These are phyloP conservation scores for Morpho achilles DNA, from an alignment of 2,888 invertebrate genomes.

Conservation along the genomic window DNA sequence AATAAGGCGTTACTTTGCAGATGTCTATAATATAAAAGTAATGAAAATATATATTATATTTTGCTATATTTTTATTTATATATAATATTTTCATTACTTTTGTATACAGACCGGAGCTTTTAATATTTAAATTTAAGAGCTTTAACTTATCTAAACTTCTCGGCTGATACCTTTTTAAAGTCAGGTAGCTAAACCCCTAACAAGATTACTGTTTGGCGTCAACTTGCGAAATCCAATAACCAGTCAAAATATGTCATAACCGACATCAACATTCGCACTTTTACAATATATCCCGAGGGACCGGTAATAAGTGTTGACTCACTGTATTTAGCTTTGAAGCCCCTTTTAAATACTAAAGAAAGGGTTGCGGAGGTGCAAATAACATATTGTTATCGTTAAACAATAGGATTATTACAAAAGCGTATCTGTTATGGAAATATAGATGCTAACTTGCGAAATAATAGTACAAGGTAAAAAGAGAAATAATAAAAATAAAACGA, in stretches of 20 bases:
- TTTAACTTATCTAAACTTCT: no score
- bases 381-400: constrained; percentile 19
- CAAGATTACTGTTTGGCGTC: constrained; percentile 49
- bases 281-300: constrained; percentile 48
- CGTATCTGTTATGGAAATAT: no score
- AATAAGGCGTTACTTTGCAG: no score
- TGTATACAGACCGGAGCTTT: no score
- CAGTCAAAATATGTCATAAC: constrained; percentile 72
- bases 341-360: constrained; percentile 45
- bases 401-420: constrained; percentile 24
- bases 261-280: constrained; percentile 51
- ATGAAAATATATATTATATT: no score
- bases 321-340: constrained; percentile 43
- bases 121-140: no score
- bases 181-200: constrained; percentile 51
- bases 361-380: constrained; percentile 42
- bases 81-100: no score
- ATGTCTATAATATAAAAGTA: no score
- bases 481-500: no score
- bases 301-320: constrained; percentile 26
- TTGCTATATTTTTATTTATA: no score
- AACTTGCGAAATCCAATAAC: constrained; percentile 47
- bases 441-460: no score
- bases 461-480: no score
- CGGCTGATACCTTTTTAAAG: constrained; percentile 18